Percentiles rank a stretch among this genome's conserved stretches.
These are phyloP conservation scores for Leuciscus waleckii DNA, from an alignment of 2,797 vertebrate genomes.

Conservation along the genomic window DNA sequence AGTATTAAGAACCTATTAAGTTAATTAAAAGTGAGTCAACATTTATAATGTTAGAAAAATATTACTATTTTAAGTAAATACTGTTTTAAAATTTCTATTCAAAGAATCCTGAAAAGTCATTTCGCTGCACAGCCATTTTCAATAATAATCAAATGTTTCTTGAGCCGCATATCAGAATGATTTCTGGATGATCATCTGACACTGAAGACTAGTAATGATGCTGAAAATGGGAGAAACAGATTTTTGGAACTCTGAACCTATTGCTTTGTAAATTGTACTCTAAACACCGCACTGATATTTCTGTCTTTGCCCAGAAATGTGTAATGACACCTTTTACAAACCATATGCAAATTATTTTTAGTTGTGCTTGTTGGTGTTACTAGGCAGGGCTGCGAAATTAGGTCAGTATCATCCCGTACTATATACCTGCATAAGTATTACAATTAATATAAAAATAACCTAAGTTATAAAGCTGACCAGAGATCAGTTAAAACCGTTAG, in stretches of 20 bases:
- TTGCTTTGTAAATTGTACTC: not conserved
- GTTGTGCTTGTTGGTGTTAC: not conserved
- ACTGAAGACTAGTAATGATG: not conserved
- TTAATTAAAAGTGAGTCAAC: not conserved
- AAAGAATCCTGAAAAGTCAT: not conserved
- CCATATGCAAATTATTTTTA: no score
- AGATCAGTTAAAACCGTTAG: no score
- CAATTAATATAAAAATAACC: no score
- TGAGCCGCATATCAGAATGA: not conserved
- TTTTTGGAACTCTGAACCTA: not conserved
- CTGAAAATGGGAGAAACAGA: not conserved
- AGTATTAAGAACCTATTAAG: not conserved
- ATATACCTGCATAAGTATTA: no score
- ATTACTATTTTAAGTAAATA: no score
- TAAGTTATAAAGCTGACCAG: no score
- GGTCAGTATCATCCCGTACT: no score
- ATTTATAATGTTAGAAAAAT: not conserved
- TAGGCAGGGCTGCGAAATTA: no score
- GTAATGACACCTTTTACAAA: not conserved
- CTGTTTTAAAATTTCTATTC: not conserved
- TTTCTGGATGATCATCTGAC: not conserved
- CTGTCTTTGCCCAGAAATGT: no score
- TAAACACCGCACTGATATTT: not conserved
- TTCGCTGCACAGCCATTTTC: fast-evolving
- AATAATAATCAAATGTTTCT: not conserved